Evolutionary conservation across 2,888 invertebrate genomes (phyloP).

Genomic region (Polymixis lichenea): DNA sequence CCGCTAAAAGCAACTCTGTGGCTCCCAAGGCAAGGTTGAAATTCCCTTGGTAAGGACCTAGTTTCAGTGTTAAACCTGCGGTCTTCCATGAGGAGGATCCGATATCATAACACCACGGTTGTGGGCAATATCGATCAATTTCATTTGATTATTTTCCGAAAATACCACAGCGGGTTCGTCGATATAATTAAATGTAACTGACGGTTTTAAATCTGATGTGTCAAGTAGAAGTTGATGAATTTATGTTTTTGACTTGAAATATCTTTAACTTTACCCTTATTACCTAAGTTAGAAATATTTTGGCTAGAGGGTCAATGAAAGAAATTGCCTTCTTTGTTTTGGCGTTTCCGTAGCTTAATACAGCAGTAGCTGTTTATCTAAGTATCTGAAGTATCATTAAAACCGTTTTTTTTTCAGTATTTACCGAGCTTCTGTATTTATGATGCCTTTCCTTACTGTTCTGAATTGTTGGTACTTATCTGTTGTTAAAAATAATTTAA

Average conservation of each 20-base stretch:
- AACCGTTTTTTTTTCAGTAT: not conserved
- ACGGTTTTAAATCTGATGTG: conserved; percentile 33
- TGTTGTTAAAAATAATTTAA: not conserved
- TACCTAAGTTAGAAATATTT: not conserved
- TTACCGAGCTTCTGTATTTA: not conserved
- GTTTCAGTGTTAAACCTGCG: conserved; percentile 70
- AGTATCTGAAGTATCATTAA: not conserved
- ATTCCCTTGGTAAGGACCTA: conserved; percentile 14
- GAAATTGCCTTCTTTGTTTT: not conserved
- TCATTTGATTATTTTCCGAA: conserved; percentile 66
- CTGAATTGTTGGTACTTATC: not conserved
- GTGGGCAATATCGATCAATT: conserved; percentile 69
- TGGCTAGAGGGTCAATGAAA: not conserved
- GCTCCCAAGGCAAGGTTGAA: conserved; percentile 6
- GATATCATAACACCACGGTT: conserved; percentile 69
- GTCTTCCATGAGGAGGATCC: conserved; percentile 66
- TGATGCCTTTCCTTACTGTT: not conserved
- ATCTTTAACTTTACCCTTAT: not conserved
- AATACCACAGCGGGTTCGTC: conserved; percentile 49
- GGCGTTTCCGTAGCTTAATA: not conserved
- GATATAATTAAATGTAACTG: conserved; percentile 45
- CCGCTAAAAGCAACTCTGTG: conserved; percentile 55
- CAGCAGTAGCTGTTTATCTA: too few species aligned
- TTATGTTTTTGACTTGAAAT: not conserved
- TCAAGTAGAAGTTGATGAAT: conserved; percentile 23